Conservation (phyloP, 2,113 vertebrate species). For the Dendropsophus ebraccatus region DNA sequence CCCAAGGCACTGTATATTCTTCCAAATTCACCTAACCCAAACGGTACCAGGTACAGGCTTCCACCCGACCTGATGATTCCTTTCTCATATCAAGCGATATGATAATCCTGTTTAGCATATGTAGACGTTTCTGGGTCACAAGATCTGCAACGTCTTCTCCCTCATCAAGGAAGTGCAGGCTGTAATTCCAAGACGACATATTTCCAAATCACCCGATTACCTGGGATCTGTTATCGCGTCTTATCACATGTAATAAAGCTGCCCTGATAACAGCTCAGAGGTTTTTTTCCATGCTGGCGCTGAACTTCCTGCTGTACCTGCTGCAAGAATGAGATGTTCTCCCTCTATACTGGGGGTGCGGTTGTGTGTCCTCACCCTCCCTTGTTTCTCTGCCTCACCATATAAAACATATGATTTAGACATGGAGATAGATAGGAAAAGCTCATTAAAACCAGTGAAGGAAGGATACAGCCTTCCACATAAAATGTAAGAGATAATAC, state of each 20-base stretch:
- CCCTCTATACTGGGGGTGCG: not conserved
- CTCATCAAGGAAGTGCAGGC: not conserved
- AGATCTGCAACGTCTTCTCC: not conserved
- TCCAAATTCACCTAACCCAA: not conserved
- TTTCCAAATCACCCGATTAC: not conserved
- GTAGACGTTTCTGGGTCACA: not conserved
- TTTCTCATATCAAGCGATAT: not conserved
- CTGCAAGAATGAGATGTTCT: not conserved
- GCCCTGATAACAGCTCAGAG: not conserved
- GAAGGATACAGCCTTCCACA: not conserved
- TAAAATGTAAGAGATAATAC: not conserved
- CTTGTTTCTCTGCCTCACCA: not conserved
- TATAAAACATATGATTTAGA: not conserved
- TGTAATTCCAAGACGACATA: constrained; percentile 14
- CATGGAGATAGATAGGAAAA: not conserved
- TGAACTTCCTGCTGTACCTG: not conserved
- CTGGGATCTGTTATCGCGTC: not conserved
- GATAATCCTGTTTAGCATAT: not conserved
- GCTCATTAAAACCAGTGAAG: not conserved
- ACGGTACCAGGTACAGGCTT: not conserved
- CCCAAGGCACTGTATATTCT: not conserved
- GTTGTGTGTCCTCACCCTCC: not conserved
- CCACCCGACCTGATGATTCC: not conserved
- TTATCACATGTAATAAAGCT: not conserved
- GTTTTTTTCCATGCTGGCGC: not conserved